phyloP scores from a whole-genome alignment of 2,113 vertebrate genomes.

The Toxotes chatareus region DNA sequence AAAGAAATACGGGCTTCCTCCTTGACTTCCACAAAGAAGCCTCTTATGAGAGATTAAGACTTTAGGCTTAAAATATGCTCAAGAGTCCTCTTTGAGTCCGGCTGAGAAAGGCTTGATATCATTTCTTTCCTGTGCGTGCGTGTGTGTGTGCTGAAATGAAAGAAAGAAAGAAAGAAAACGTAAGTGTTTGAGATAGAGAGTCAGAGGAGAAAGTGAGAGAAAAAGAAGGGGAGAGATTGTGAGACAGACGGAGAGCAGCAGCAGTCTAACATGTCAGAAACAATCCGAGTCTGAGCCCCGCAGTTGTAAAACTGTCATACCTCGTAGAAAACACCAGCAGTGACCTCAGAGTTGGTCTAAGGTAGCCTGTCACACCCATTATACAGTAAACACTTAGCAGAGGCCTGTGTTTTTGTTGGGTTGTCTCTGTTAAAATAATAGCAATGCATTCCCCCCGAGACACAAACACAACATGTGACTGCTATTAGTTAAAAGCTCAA shows the following conservation, averaged over 20 bases:
- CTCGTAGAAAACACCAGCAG: slow-evolving; percentile 69
- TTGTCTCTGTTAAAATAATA: slow-evolving; percentile 62
- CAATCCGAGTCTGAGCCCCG: slow-evolving; percentile 52
- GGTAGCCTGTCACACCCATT: slow-evolving; percentile 71
- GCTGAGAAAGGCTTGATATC: slow-evolving; percentile 55
- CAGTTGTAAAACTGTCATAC: slow-evolving; percentile 72
- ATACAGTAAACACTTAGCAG: slow-evolving; percentile 69
- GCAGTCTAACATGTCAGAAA: slow-evolving; percentile 68
- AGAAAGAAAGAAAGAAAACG: slow-evolving; percentile 22
- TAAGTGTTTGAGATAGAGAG: slow-evolving; percentile 42
- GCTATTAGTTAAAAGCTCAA: slow-evolving; percentile 64
- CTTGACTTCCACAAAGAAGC: slow-evolving; percentile 54
- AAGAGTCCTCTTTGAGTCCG: slow-evolving; percentile 59
- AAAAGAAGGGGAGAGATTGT: slow-evolving; percentile 23
- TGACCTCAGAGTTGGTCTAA: slow-evolving; percentile 67
- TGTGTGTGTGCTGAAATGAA: slow-evolving; percentile 41
- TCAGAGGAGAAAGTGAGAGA: slow-evolving; percentile 37
- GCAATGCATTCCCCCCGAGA: slow-evolving; percentile 44
- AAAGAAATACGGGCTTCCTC: slow-evolving; percentile 50
- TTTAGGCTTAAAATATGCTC: slow-evolving; percentile 69
- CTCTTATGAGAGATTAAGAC: slow-evolving; percentile 74
- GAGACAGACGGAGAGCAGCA: slow-evolving; percentile 57
- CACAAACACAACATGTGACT: slow-evolving; percentile 57
- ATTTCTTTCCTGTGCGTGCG: slow-evolving; percentile 34
- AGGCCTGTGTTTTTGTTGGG: slow-evolving; percentile 71